Evolutionary conservation across 1,140 invertebrate genomes (phyloP), one percentile per base, ranked within the genome.

Genomic region (roundworm (Caenorhabditis elegans)): DNA sequence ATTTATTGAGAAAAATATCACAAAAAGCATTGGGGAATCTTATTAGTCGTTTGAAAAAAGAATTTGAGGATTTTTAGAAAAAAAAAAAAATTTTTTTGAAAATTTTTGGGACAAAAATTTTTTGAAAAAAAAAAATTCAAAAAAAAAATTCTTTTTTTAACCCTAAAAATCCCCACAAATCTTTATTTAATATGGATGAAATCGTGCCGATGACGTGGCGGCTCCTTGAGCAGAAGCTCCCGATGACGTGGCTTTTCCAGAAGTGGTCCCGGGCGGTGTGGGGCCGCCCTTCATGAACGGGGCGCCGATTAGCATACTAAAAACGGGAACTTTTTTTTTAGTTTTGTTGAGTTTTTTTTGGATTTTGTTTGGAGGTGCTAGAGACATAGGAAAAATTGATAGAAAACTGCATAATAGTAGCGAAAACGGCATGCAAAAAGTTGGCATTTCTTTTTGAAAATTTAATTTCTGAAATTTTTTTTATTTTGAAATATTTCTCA

Each of bases 261-360:
- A 70, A 15, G 60, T 19, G 13, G 60, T 39, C 8, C 60, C 60
- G 11, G 60, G 60, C 3, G 60, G 60, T 19, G 60, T 70, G 13
- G 60, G 60, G 22, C 60, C 60, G 60, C 60, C 60, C 34, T 70
- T 70, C 60, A 70, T 70, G 60, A 70, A 70, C 22, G 60, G 60
- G 15, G 60, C 60, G 13, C 60, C 60, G 60, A 70, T 70, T 43
- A 70, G 60, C 60, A 70, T 70, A 70, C 60, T 70, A 70, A 39
- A 70, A 70, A 60, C n/a, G 10, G 28, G 6, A 13, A 13, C 3
- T 10, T 17, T 48, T 15, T 60, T 15, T 5, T 8, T 26, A 5
- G 10, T 34, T 55, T n/a, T 60, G 10, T 51, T 51, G 49, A 26
- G 49, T 26, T 24, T 24, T 28, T 49, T 49, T 17, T 49, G 22